Evolutionary conservation across 1,140 invertebrate genomes (phyloP).

Genomic region (Pristionchus pacificus): DNA sequence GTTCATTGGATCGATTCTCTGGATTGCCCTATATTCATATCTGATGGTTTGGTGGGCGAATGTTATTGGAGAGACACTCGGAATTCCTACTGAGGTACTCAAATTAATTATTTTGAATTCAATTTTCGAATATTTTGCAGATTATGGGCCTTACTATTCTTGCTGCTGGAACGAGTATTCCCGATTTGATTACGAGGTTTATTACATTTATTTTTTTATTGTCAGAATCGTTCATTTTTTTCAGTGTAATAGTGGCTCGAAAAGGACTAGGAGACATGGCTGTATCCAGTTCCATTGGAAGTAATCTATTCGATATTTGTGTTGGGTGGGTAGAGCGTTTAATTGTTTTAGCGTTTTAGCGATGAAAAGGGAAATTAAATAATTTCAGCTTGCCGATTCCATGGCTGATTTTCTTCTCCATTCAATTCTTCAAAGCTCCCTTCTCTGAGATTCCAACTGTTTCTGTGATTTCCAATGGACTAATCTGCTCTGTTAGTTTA

Average conservation of each 20-base stretch:
- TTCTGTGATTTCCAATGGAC: constrained; percentile 67
- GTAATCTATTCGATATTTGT: constrained; percentile 97
- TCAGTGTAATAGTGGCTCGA: constrained; percentile 61
- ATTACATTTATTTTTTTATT: not conserved
- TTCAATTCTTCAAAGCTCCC: constrained; percentile 34
- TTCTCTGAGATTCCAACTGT: constrained; percentile 18
- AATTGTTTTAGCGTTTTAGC: constrained; percentile 8
- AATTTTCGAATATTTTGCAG: too few species aligned
- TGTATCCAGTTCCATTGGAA: constrained; percentile 93
- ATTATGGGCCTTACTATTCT: constrained; percentile 62
- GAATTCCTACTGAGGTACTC: constrained; percentile 54
- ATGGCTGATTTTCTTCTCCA: constrained; percentile 82
- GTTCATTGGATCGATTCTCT: constrained; percentile 81
- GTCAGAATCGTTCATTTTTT: not conserved
- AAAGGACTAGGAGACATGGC: constrained; percentile 82
- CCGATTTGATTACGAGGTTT: constrained; percentile 60
- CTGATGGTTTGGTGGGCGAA: constrained; percentile 61
- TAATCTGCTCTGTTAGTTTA: constrained; percentile 81
- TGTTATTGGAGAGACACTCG: constrained; percentile 58
- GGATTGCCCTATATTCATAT: constrained; percentile 63
- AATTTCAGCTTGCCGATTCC: constrained; percentile 81
- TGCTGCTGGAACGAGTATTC: constrained; percentile 62
- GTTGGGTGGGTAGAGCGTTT: constrained; percentile 66
- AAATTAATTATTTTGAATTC: too few species aligned
- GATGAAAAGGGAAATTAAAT: constrained; percentile 17